Conservation (phyloP, 2,888 invertebrate species). For the Tetranychus piercei region DNA sequence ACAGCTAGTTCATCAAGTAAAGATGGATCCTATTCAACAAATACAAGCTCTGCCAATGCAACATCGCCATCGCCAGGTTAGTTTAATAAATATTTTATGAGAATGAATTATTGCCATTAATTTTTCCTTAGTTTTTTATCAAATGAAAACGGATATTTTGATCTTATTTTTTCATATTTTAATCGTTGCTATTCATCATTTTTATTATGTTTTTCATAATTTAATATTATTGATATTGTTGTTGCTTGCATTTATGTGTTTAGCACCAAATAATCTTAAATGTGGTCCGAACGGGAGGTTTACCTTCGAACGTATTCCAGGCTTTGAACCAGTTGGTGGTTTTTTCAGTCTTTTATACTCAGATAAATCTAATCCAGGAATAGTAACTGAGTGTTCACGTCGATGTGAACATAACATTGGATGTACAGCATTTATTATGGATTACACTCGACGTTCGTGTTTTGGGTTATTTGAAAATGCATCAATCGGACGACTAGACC, state of each 20-base stretch:
- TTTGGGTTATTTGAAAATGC: conserved; percentile 23
- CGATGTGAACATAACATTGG: conserved; percentile 32
- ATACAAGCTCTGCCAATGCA: background rate
- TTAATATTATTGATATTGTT: too few relatives aligned
- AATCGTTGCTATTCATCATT: too few relatives aligned
- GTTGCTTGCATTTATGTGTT: too few relatives aligned
- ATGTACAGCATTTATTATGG: conserved; percentile 35
- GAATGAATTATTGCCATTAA: background rate
- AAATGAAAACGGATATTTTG: too few relatives aligned
- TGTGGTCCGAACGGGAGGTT: conserved; percentile 26
- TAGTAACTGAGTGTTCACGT: conserved; percentile 33
- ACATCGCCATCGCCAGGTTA: conserved; percentile 16
- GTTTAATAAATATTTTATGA: background rate
- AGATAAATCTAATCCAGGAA: conserved; percentile 31
- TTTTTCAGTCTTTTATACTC: conserved; percentile 29
- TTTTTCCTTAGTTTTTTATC: background rate
- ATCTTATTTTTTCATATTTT: too few relatives aligned
- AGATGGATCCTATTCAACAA: background rate
- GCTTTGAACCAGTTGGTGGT: conserved; percentile 27
- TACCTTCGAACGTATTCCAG: conserved; percentile 26
- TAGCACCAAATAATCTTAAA: conserved; percentile 10
- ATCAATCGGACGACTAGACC: conserved; percentile 24
- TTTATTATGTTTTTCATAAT: too few relatives aligned
- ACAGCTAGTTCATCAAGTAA: conserved; percentile 6
- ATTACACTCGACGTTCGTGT: conserved; percentile 34